Conservation (phyloP, 2,888 invertebrate species). For the Campaea margaritaria region DNA sequence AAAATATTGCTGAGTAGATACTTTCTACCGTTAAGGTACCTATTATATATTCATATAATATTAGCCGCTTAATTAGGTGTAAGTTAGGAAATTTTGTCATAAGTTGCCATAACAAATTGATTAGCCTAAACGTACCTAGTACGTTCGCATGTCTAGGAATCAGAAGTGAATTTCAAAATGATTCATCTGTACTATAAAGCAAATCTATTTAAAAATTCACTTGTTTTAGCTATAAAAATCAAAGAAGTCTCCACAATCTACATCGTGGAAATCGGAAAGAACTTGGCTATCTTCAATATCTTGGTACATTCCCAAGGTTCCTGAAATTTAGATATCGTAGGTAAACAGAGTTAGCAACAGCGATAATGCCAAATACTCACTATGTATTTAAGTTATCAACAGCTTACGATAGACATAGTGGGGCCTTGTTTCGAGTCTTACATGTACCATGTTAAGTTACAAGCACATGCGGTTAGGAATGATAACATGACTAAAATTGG, state of each 20-base stretch:
- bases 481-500: no score
- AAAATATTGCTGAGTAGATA: neutral
- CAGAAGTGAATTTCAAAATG: no score
- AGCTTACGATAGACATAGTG: conserved; percentile 38
- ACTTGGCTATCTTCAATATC: neutral
- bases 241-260: no score
- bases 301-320: conserved; percentile 17
- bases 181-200: no score
- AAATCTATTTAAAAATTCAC: no score
- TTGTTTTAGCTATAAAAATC: no score
- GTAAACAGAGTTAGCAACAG: conserved; percentile 21
- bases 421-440: conserved; percentile 36
- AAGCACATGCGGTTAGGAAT: conserved; percentile 1
- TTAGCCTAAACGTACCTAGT: no score
- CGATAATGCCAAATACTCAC: conserved; percentile 17
- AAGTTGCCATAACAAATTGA: no score
- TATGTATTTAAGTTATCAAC: conserved; percentile 7
- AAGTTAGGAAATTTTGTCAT: no score
- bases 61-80: neutral
- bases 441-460: neutral
- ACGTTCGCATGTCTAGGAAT: no score
- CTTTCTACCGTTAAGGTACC: no score
- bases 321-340: conserved; percentile 22
- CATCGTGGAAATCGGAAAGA: neutral
- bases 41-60: no score